phyloP scores from a whole-genome alignment of 2,797 vertebrate genomes.

The Aphelocoma californica region DNA sequence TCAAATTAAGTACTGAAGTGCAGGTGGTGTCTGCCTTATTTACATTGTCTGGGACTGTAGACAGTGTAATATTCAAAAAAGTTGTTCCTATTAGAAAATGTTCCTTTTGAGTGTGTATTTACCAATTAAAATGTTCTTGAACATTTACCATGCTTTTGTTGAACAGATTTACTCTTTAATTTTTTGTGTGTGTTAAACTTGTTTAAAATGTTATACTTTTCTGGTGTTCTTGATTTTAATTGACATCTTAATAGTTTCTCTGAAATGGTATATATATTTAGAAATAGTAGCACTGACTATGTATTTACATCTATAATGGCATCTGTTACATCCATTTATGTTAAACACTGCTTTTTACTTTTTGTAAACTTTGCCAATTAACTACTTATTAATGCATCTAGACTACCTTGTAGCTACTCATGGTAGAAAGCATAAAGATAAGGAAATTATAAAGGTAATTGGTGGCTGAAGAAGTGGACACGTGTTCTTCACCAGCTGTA shows the following conservation, averaged over 20 bases:
- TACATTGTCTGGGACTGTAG: conserved; percentile 44
- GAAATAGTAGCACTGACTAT: background rate
- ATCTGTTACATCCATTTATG: background rate
- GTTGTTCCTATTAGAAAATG: background rate
- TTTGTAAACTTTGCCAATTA: background rate
- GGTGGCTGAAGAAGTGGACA: background rate
- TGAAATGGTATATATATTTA: background rate
- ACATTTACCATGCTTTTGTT: background rate
- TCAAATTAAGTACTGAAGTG: conserved; percentile 39
- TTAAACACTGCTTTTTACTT: background rate
- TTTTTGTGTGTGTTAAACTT: background rate
- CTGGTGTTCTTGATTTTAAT: background rate
- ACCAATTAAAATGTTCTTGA: background rate
- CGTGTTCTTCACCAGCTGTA: background rate
- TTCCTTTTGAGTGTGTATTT: background rate
- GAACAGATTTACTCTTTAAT: background rate
- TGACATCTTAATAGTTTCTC: background rate
- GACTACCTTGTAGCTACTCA: background rate
- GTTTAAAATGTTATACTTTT: background rate
- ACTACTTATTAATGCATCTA: background rate
- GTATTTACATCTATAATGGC: background rate
- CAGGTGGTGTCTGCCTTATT: conserved; percentile 56
- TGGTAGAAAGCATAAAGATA: background rate
- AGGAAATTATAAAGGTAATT: background rate
- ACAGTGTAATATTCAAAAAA: conserved; percentile 19